Evolutionary conservation across 2,888 invertebrate genomes (phyloP).

Genomic region (Pasiphila rectangulata): DNA sequence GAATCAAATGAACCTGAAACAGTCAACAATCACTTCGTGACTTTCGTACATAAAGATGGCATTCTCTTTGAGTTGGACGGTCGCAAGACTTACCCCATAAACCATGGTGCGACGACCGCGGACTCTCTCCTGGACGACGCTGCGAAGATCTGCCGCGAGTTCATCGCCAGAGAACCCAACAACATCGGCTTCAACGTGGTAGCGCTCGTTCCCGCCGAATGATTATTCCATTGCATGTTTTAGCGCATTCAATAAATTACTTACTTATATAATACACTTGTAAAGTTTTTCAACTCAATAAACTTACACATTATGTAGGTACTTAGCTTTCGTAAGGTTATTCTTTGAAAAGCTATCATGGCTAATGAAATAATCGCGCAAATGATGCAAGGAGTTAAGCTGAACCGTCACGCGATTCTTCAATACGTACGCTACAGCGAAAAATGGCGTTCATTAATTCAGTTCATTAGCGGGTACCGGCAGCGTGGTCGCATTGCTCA

Average conservation of each 20-base stretch:
- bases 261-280: conserved; percentile 19
- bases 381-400: conserved; percentile 41
- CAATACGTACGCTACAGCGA: conserved; percentile 55
- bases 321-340: conserved; percentile 18
- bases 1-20: conserved; percentile 81
- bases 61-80: conserved; percentile 90
- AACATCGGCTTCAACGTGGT: conserved; percentile 93
- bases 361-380: conserved; percentile 48
- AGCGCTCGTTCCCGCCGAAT: conserved; percentile 84
- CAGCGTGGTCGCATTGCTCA: conserved; percentile 43
- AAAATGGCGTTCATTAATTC: conserved; percentile 63
- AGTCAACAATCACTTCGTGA: conserved; percentile 93
- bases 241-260: conserved; percentile 11
- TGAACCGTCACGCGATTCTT: conserved; percentile 56
- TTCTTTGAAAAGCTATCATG: conserved; percentile 37
- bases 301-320: conserved; percentile 31
- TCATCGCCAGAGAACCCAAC: conserved; percentile 91
- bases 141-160: conserved; percentile 89
- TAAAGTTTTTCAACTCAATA: conserved; percentile 21
- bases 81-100: conserved; percentile 85
- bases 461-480: conserved; percentile 59
- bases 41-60: conserved; percentile 90
- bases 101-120: conserved; percentile 87
- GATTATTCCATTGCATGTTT: conserved; percentile 26
- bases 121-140: conserved; percentile 91